Percentiles rank a stretch among this genome's conserved stretches.
These are phyloP conservation scores for Osmerus mordax DNA, from an alignment of 2,113 vertebrate species.

Conservation along the genomic window DNA sequence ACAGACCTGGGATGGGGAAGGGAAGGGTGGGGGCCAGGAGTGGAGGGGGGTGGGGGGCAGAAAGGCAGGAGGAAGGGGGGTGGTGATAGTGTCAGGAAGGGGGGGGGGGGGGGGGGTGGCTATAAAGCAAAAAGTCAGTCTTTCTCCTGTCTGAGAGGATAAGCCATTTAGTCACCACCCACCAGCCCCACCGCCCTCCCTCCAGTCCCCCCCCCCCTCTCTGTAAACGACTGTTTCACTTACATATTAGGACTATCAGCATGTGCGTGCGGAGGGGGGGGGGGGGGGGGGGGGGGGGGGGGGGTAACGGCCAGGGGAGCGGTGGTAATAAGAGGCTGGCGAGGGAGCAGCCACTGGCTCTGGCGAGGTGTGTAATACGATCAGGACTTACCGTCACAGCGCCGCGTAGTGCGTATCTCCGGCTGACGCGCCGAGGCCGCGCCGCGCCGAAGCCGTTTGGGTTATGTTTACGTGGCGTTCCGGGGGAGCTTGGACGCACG, in stretches of 20 bases:
- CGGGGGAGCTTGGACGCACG: constrained; percentile 42
- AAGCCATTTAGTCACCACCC: constrained; percentile 59
- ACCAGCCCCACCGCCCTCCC: constrained; percentile 31
- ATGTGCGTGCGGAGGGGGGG: not conserved
- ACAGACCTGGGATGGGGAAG: constrained; percentile 57
- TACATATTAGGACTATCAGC: constrained; percentile 49
- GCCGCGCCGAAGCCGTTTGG: constrained; percentile 48
- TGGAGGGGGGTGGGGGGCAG: too few species aligned
- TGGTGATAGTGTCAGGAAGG: not conserved
- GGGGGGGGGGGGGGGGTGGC: constrained; percentile 14
- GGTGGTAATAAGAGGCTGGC: constrained; percentile 56
- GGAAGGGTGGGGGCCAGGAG: constrained; percentile 27
- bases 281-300: not conserved
- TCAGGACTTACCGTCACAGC: constrained; percentile 68
- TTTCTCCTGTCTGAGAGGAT: constrained; percentile 56
- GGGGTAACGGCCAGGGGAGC: not conserved
- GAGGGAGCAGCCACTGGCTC: constrained; percentile 29
- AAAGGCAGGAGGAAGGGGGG: constrained; percentile 3
- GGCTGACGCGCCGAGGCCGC: constrained; percentile 59
- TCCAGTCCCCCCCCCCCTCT: constrained; percentile 11
- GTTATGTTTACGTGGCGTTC: constrained; percentile 62
- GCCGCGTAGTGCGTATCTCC: constrained; percentile 67
- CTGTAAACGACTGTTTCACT: constrained; percentile 58
- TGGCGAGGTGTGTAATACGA: constrained; percentile 71
- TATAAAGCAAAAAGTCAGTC: constrained; percentile 52